phyloP scores from a whole-genome alignment of 1,140 invertebrate species.

The Brachionus manjavacas region DNA sequence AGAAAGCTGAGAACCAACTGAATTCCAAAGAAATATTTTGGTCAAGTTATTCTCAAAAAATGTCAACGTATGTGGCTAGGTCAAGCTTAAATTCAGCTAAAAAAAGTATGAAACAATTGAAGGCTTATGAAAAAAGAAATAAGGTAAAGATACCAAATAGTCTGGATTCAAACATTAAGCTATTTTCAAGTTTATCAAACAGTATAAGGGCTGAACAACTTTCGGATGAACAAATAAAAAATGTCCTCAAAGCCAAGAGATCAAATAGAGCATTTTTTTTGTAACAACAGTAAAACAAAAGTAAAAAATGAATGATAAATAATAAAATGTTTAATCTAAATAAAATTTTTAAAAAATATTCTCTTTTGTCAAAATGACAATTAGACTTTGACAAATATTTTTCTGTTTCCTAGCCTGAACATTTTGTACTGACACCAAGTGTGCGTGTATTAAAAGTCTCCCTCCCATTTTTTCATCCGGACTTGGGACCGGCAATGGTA shows the following conservation, averaged over 20 bases:
- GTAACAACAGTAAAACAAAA: too few relatives aligned
- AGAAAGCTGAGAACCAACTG: background rate
- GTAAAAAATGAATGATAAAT: too few relatives aligned
- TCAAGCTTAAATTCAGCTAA: background rate
- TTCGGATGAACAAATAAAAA: background rate
- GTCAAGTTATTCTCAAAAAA: conserved; percentile 9
- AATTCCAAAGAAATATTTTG: background rate
- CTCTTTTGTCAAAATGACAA: too few relatives aligned
- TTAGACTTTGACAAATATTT: too few relatives aligned
- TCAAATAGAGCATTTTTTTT: background rate
- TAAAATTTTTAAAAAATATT: too few relatives aligned
- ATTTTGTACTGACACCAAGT: too few relatives aligned
- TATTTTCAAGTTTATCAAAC: background rate
- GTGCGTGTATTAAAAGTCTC: too few relatives aligned
- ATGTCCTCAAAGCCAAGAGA: background rate
- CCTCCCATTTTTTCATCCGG: too few relatives aligned
- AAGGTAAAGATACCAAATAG: background rate
- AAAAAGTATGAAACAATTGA: background rate
- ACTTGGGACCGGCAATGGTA: too few relatives aligned
- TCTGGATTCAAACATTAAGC: background rate
- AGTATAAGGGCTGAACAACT: background rate
- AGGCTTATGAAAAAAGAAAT: background rate
- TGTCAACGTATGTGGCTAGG: background rate
- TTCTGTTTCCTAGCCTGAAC: too few relatives aligned
- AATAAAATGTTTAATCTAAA: too few relatives aligned